These are phyloP conservation scores for Heptranchias perlo DNA, from an alignment of 2,113 vertebrate genomes.

Conservation along the genomic window DNA sequence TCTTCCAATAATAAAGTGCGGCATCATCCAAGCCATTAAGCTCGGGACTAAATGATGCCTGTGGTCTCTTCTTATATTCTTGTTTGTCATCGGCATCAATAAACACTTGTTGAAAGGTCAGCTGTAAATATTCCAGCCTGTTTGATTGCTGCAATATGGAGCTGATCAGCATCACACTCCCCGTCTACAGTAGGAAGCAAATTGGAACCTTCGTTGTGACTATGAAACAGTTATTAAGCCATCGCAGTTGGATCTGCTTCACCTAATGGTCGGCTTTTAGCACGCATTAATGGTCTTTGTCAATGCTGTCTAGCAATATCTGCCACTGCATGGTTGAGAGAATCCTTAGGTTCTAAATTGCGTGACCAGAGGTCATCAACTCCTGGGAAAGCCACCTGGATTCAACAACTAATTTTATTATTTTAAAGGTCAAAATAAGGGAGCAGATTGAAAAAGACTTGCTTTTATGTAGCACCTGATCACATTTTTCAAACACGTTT, in stretches of 20 bases:
- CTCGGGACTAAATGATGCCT: neutral
- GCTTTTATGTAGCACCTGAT: neutral
- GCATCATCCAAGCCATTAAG: neutral
- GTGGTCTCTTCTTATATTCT: neutral
- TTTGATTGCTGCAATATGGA: neutral
- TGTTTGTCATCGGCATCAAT: neutral
- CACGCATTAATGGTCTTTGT: too few relatives aligned
- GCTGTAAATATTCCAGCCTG: neutral
- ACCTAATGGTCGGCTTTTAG: neutral
- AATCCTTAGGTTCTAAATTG: neutral
- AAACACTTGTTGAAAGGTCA: slow-evolving; percentile 1
- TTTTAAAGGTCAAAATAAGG: neutral
- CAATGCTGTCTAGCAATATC: neutral
- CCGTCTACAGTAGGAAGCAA: neutral
- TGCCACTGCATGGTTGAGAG: neutral
- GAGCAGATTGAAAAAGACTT: neutral
- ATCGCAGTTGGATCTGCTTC: neutral
- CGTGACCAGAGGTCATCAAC: neutral
- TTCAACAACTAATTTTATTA: neutral
- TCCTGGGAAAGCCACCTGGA: neutral
- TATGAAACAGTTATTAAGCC: neutral
- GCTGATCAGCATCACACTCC: neutral
- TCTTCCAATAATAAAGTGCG: neutral
- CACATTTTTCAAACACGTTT: neutral
- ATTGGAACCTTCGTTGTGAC: neutral